These are phyloP conservation scores for Hylyphantes graminicola DNA, from an alignment of 1,140 invertebrate genomes.

Conservation along the genomic window DNA sequence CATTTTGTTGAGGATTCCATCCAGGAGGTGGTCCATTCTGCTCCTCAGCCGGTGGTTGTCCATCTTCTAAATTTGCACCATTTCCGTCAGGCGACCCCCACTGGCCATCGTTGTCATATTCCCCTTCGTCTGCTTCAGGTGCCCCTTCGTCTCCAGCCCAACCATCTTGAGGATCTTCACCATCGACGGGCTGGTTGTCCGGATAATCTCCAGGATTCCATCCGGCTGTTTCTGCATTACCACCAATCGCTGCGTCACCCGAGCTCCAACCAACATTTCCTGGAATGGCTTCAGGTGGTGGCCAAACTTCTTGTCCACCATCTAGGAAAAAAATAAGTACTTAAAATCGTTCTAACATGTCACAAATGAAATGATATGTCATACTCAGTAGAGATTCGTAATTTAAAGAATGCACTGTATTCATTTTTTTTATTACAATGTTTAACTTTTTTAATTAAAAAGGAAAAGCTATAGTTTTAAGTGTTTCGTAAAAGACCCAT, in stretches of 20 bases:
- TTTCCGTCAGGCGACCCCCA: constrained; percentile 8
- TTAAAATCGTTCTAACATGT: too few relatives aligned
- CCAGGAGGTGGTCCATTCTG: constrained; percentile 13
- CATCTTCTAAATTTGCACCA: constrained; percentile 1
- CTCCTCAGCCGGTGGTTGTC: background rate
- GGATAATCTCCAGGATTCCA: background rate
- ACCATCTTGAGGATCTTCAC: background rate
- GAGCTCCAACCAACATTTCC: background rate
- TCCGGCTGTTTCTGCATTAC: constrained; percentile 3
- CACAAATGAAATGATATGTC: too few relatives aligned
- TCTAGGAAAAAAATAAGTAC: background rate
- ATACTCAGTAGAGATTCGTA: too few relatives aligned
- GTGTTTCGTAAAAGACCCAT: too few relatives aligned
- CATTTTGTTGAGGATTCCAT: constrained; percentile 5
- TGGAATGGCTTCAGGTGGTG: constrained; percentile 2
- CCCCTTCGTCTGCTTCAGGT: background rate
- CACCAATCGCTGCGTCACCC: background rate
- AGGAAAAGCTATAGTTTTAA: too few relatives aligned
- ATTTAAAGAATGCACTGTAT: too few relatives aligned
- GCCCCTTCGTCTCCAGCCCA: constrained; percentile 4
- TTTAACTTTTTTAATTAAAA: too few relatives aligned
- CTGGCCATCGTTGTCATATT: background rate
- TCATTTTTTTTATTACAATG: too few relatives aligned
- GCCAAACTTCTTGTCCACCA: constrained; percentile 3
- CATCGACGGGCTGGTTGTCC: background rate